Base-by-base conservation (phyloP, 2,888 invertebrate genomes). In the Nemurella pictetii region DNA sequence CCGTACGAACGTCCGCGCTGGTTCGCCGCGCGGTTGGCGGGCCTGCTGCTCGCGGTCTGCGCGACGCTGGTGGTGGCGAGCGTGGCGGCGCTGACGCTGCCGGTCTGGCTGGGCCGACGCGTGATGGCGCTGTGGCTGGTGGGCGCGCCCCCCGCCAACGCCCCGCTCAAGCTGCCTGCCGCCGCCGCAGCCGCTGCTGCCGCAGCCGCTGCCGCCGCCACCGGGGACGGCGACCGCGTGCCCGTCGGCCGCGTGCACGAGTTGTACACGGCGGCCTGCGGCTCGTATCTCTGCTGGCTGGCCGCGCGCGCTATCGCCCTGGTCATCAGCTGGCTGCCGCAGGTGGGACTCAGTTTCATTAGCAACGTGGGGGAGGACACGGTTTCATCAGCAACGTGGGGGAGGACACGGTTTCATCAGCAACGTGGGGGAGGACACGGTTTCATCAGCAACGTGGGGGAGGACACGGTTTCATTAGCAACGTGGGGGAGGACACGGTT, bases 271-370 rank as follows among this genome's bases (percentile, higher is more conserved):
- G 97, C 98, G 0, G 98, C 98, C 0, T 96, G 96, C 89, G 95
- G 99, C 4, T 95, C 98, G 87, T 99, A 99, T 91, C 93, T 98
- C 25, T 98, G 98, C 90, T 99, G 99, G 98, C 93, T 98, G 86
- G 91, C 94, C n/a, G 95, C 97, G 0, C 94, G 98, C 55, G 96
- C 96, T 25, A 92, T 95, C 27, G 95, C 96, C 9, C 92, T 98
- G 75, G 93, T 97, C 27, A 93, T 95, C 83, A 95, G 96, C 87
- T 97, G 98, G 95, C 92, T 98, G 87, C 97, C 98, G 0, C 96
- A 96, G 88, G 99, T 55, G 9, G 9, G 98, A 0, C 94, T 97
- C 84, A 93, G 94, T 0, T 95, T 95, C n/a, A n/a, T n/a, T n/a
- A n/a, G n/a, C n/a, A n/a, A n/a, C n/a, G n/a, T n/a, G n/a, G n/a